phyloP scores from a whole-genome alignment of 1,140 invertebrate genomes.

The Nephotettix cincticeps region DNA sequence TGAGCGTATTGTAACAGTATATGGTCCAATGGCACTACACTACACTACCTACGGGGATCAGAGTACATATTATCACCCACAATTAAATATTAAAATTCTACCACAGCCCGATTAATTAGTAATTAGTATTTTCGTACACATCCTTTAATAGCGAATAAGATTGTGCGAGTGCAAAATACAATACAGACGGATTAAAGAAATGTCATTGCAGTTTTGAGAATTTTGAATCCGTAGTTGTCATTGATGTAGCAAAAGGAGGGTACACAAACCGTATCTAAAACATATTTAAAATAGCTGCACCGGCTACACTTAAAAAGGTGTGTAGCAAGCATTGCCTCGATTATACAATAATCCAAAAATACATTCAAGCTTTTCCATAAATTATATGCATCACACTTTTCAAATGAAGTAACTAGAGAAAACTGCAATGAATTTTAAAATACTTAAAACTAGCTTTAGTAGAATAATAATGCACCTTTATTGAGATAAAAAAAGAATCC shows the following conservation, averaged over 20 bases:
- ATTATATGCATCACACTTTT: no score
- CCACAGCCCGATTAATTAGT: constrained; percentile 31
- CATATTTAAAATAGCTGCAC: not conserved
- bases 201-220: constrained; percentile 17
- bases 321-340: no score
- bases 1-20: constrained; percentile 24
- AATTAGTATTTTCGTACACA: constrained; percentile 29
- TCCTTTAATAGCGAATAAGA: constrained; percentile 28
- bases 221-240: not conserved
- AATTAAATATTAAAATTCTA: constrained; percentile 32
- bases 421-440: constrained; percentile 6
- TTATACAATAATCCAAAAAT: not conserved
- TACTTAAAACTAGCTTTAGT: not conserved
- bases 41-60: constrained; percentile 14
- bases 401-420: not conserved
- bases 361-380: no score
- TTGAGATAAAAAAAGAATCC: not conserved
- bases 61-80: constrained; percentile 31
- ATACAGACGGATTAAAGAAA: constrained; percentile 30
- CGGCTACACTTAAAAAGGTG: no score
- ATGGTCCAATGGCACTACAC: constrained; percentile 30
- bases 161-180: constrained; percentile 31
- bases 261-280: constrained; percentile 3
- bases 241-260: not conserved
- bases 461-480: not conserved